Base-by-base conservation (phyloP, 1,140 invertebrate genomes). In the Physella acuta region DNA sequence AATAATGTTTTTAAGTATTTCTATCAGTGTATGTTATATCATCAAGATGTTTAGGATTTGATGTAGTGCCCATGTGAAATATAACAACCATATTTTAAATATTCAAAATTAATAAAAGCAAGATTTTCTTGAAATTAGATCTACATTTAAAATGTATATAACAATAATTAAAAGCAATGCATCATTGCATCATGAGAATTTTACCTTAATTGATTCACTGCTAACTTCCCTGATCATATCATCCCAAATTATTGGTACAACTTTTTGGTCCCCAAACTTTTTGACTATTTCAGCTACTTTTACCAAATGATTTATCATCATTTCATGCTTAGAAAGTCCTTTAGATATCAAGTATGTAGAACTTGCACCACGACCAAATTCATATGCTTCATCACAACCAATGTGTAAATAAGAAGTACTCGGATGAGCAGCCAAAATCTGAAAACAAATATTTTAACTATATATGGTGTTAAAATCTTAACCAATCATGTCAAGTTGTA, bases 191-290 rank as follows among this genome's bases (percentile, higher is more conserved):
- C n/a, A n/a, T n/a, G n/a, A n/a, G n/a, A n/a, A n/a, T n/a, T n/a
- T 68, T 71, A 74, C 71, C 60, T 55, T 26, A 31, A 90, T 77
- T 33, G 81, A 76, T 4, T 81, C 75, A 26, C 78, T 68, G 3
- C 82, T 70, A 58, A 94, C 89, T 44, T 89, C 88, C 31, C 93
- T 86, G 37, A 97, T 78, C 92, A 96, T 95, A 81, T 98, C 95
- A 79, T 97, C 94, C 95, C 95, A 97, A 70, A 97, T 91, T 11
- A 98, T 73, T 5, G 92, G 88, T 37, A 88, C 89, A 31, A 93
- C 84, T 8, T 76, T 55, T 55, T 86, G 81, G 62, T 62, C 52
- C 63, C 33, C 26, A 30, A 36, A 28, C 17, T 17, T 30, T 56
- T 81, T 82, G 4, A 85, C 73, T 75, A 85, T 85, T 34, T 73